These are phyloP conservation scores for Cryptophagus acutangulus DNA, from an alignment of 2,888 invertebrate species.

Conservation along the genomic window DNA sequence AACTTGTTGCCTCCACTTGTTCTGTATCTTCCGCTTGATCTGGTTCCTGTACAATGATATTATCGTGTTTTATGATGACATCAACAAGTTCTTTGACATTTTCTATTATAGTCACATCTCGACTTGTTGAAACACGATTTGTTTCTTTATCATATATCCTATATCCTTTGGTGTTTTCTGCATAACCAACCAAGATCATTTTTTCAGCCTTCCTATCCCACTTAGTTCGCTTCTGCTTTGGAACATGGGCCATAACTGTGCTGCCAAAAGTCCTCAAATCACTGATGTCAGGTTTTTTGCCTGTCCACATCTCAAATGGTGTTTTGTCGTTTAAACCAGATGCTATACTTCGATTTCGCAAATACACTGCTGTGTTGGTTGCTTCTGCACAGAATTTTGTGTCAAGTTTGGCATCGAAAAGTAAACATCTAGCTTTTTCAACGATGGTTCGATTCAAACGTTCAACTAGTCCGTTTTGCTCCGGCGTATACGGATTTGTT, in stretches of 20 bases:
- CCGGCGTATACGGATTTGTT: conserved; percentile 22
- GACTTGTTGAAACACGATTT: no score
- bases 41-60: no score
- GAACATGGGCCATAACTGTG: conserved; percentile 34
- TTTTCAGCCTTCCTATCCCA: conserved; percentile 33
- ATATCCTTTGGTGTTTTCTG: conserved; percentile 19
- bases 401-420: conserved; percentile 14
- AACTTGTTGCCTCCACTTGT: no score
- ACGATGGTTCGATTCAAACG: conserved; percentile 19
- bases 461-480: conserved; percentile 25
- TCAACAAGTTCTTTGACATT: no score
- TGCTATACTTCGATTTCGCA: conserved; percentile 27
- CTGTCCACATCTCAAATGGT: conserved; percentile 38
- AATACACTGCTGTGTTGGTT: conserved; percentile 17
- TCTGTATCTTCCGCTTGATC: no score
- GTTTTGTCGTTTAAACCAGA: no score
- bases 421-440: conserved; percentile 21
- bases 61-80: no score
- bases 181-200: conserved; percentile 37
- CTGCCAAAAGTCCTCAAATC: conserved; percentile 41
- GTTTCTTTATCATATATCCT: no score
- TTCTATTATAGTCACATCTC: no score
- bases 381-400: conserved; percentile 19
- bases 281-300: conserved; percentile 35
- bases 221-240: conserved; percentile 34